Base-by-base conservation (phyloP, 1,140 invertebrate genomes). In the Dendrolimus kikuchii region DNA sequence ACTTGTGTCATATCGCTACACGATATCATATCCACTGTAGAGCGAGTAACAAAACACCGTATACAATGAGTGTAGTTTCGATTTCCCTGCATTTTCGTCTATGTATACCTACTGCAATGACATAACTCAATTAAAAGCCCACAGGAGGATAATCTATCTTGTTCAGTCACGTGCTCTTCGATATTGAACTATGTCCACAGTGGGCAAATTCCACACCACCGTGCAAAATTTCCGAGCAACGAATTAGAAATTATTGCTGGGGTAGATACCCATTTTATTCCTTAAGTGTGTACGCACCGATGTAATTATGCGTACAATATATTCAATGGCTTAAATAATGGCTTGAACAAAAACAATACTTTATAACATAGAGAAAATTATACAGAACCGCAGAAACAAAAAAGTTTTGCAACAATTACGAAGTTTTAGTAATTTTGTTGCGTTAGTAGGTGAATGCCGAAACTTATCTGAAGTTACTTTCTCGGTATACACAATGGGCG, bases 71-170 rank as follows among this genome's bases (percentile, higher is more conserved):
- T 23, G 23, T 23, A 23, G 3, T 23, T 23, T 23, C 23, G 23
- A 23, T 23, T 23, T 23, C 37, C 48, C 23, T 45, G 43, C n/a
- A 7, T 10, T 5, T 51, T 40, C 40, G 10, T 10, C n/a, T 53
- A 46, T 46, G 37, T 44, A 38, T 66, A 65, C 23, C 23, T 23
- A 23, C 23, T 23, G 23, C 23, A 23, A 23, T 23, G 23, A 23
- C 23, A 23, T 74, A 72, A 69, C 60, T 68, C 70, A 65, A 72
- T 74, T 69, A 76, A 54, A 51, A 39, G 51, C 66, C 52, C 74
- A 60, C 71, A 54, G 57, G 74, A 68, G 77, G 65, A 50, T 40
- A 65, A 66, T 77, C 48, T 50, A 59, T 80, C 72, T 70, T 53
- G 47, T 64, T 60, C 49, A 67, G 71, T 71, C 71, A 74, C 78